Percentiles rank a stretch among this genome's conserved stretches.
These are phyloP conservation scores for Hirtodrosophila alboralis DNA, from an alignment of 2,888 invertebrate genomes.

Conservation along the genomic window DNA sequence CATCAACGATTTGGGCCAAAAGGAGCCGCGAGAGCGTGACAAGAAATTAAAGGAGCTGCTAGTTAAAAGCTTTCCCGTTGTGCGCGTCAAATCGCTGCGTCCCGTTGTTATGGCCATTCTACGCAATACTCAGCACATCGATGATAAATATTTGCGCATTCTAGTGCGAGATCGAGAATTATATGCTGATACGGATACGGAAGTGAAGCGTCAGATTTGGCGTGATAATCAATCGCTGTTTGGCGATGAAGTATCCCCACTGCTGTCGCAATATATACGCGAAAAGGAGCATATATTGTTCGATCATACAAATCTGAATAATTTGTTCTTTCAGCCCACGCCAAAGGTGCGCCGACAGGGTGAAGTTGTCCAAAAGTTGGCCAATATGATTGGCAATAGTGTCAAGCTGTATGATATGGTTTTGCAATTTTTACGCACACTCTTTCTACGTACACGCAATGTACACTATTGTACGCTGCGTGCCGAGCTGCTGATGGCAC, in stretches of 20 bases:
- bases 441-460: slow-evolving; percentile 95
- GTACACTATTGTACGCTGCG: slow-evolving; percentile 98
- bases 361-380: slow-evolving; percentile 96
- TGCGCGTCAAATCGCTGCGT: slow-evolving; percentile 94
- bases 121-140: slow-evolving; percentile 95
- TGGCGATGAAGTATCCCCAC: slow-evolving; percentile 98
- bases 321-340: slow-evolving; percentile 95
- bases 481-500: slow-evolving; percentile 96
- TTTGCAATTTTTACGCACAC: slow-evolving; percentile 94
- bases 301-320: slow-evolving; percentile 92
- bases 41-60: slow-evolving; percentile 95
- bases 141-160: slow-evolving; percentile 92
- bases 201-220: slow-evolving; percentile 99
- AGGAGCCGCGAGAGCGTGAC: slow-evolving; percentile 85
- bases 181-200: slow-evolving; percentile 97
- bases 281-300: slow-evolving; percentile 97
- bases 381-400: slow-evolving; percentile 93
- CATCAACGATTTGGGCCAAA: slow-evolving; percentile 91
- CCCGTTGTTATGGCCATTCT: slow-evolving; percentile 98
- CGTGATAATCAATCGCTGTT: slow-evolving; percentile 98
- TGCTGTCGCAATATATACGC: slow-evolving; percentile 95
- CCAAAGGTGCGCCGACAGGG: slow-evolving; percentile 91
- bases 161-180: slow-evolving; percentile 93
- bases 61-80: slow-evolving; percentile 96
- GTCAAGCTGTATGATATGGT: slow-evolving; percentile 95